Evolutionary conservation across 2,888 invertebrate species (phyloP).

Genomic region (Dynastes tityus): DNA sequence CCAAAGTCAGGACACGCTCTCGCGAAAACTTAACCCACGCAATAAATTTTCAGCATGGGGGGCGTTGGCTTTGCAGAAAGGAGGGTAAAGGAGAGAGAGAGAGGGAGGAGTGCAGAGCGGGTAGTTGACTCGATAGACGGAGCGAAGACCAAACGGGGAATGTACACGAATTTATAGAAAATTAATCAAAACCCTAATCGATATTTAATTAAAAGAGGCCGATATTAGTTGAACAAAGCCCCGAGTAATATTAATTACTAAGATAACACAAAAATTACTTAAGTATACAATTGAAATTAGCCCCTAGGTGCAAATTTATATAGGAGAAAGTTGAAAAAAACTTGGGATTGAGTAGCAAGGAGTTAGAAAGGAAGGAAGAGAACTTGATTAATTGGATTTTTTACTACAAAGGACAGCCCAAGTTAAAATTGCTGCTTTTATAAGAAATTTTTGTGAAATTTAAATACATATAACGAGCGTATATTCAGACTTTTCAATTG

Average conservation of each 20-base stretch:
- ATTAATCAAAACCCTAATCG: constrained; percentile 47
- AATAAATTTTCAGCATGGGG: constrained; percentile 41
- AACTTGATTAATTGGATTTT: constrained; percentile 30
- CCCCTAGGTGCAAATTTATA: neutral
- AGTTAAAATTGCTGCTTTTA: no score
- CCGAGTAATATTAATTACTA: constrained; percentile 41
- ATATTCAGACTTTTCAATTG: no score
- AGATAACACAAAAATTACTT: constrained; percentile 44
- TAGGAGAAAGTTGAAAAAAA: neutral
- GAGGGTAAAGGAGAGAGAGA: neutral
- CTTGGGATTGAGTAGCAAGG: neutral
- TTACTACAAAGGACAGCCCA: neutral
- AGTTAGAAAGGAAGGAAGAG: neutral
- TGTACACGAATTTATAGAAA: constrained; percentile 46
- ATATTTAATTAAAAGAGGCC: constrained; percentile 47
- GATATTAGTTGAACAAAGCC: constrained; percentile 40
- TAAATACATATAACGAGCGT: no score
- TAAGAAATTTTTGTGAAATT: no score
- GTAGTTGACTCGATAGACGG: constrained; percentile 22
- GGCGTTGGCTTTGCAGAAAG: neutral
- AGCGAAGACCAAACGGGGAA: constrained; percentile 22
- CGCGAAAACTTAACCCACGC: constrained; percentile 46
- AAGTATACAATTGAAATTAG: constrained; percentile 46
- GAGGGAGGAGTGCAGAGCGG: neutral
- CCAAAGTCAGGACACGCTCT: constrained; percentile 43